Evolutionary conservation across 2,113 vertebrate species (phyloP).

Genomic region (Indicator indicator): DNA sequence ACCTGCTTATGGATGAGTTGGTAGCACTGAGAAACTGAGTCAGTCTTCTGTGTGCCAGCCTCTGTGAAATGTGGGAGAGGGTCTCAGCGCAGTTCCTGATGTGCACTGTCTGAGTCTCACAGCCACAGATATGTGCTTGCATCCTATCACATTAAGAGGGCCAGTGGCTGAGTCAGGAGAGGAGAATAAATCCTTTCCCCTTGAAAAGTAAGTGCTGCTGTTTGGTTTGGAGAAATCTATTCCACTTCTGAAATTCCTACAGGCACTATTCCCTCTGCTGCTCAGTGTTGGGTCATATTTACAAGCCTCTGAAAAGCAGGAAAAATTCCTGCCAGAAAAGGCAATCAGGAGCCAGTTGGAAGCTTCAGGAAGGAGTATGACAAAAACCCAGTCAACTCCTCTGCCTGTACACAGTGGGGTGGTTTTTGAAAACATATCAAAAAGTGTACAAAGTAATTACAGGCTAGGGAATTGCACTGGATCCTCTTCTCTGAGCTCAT

Average conservation of each 20-base stretch:
- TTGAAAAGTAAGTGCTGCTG: neutral
- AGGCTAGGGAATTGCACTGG: neutral
- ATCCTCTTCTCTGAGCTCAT: neutral
- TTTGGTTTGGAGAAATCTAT: neutral
- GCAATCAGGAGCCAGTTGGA: neutral
- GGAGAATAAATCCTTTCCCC: neutral
- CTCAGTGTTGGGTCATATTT: neutral
- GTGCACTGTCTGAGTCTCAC: neutral
- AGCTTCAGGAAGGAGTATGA: neutral
- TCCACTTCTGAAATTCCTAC: neutral
- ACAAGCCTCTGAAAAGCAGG: neutral
- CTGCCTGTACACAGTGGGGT: too few species aligned
- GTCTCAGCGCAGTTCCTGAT: neutral
- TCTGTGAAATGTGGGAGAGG: neutral
- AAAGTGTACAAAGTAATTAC: neutral
- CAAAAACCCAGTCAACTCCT: neutral
- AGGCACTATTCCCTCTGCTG: neutral
- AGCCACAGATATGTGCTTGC: neutral
- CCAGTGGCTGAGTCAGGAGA: neutral
- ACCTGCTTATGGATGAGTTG: neutral
- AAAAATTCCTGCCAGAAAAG: neutral
- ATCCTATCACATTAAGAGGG: neutral
- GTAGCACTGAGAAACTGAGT: too few species aligned
- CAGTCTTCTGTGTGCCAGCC: neutral
- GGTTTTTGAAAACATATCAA: neutral